These are phyloP conservation scores for Myiotriccus ornatus DNA, from an alignment of 2,797 vertebrate genomes.

Conservation along the genomic window DNA sequence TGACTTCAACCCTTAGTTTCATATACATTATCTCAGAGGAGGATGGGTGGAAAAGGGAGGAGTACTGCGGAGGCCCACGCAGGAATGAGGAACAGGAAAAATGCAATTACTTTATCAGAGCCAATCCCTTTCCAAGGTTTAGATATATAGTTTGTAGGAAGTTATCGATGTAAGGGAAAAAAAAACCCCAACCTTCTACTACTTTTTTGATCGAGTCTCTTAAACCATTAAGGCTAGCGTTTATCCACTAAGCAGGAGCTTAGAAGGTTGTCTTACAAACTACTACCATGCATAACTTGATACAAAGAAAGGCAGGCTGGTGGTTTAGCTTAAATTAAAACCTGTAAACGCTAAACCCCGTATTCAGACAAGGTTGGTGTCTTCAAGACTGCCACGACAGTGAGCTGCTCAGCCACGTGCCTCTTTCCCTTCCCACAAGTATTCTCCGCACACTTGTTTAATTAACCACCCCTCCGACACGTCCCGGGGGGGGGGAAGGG, in stretches of 20 bases:
- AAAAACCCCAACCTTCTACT: neutral
- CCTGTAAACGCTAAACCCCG: fast-evolving
- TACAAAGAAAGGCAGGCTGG: neutral
- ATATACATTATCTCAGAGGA: neutral
- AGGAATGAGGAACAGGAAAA: slow-evolving; percentile 69
- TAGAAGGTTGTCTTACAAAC: neutral
- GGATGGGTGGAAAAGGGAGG: slow-evolving; percentile 21
- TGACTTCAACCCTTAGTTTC: neutral
- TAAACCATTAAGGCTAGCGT: neutral
- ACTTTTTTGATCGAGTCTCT: neutral
- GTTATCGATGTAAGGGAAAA: neutral
- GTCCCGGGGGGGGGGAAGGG: no score
- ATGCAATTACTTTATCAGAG: slow-evolving; percentile 6
- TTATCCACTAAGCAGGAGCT: neutral
- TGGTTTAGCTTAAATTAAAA: neutral
- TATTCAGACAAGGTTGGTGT: fast-evolving
- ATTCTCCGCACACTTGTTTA: neutral
- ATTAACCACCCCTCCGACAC: no score
- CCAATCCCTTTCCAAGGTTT: neutral
- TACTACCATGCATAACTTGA: neutral
- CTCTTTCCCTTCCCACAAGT: neutral
- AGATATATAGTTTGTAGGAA: neutral
- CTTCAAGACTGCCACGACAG: neutral
- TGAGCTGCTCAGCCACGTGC: neutral
- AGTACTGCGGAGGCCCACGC: neutral